Evolutionary conservation across 2,888 invertebrate genomes (phyloP), one percentile per base, ranked within the genome.

Genomic region (Diaphora mendica): DNA sequence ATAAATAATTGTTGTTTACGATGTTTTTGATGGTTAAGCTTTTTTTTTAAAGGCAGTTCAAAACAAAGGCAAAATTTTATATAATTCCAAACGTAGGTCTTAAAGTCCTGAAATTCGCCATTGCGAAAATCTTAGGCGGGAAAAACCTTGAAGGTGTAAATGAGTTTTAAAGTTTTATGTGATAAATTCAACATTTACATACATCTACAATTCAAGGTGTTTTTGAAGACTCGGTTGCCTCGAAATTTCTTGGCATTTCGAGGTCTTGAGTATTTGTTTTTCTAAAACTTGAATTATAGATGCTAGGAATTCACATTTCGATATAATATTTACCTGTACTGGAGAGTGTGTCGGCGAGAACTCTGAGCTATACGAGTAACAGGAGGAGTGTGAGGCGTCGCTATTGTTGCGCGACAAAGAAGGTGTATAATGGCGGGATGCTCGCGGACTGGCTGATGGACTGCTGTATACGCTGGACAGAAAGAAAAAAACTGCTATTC

Each of bases 331-430:
- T 85, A 95, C 97, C 96, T 98, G 98, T 66, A 98, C 97, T n/a
- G 98, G 98, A 62, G 98, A 98, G 89, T 98, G 98, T 30, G 98
- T 98, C 44, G 98, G 98, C 79, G 97, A 97, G 89, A 97, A 98
- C 92, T 97, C 97, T 20, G 97, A 97, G 89, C 98, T 98, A 91
- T 98, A 98, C 55, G 98, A 98, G 94, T 98, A 98, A 89, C 98
- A 98, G 82, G 98, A 98, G 85, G 98, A 98, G 91, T 98, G 98
- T 77, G 98, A 98, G 3, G 98, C 98, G 90, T 98, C 98, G 86
- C 98, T 98, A 94, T 98, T 98, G 95, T 98, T 98, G 76, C 98
- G 97, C 72, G 98, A 98, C 77, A 98, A 94, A 20, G 98, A 98
- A 62, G 98, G 98, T 71, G 98, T 98, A 86, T 98, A 97, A 92